These are phyloP conservation scores for Nematolebias whitei DNA, from an alignment of 2,113 vertebrate genomes.

Conservation along the genomic window DNA sequence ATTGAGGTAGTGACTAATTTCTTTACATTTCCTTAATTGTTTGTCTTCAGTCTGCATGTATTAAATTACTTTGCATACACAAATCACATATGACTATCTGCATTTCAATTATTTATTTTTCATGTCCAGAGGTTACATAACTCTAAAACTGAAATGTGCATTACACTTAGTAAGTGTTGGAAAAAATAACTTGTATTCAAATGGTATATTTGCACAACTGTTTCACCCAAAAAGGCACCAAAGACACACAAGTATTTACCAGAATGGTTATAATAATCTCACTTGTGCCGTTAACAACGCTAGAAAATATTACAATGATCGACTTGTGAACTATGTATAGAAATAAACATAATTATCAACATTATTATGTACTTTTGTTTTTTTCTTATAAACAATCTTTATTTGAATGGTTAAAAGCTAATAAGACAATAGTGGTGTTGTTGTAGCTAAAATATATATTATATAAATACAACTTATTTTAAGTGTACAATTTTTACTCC, in stretches of 20 bases:
- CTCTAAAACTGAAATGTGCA: slow-evolving; percentile 69
- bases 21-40: too few relatives aligned
- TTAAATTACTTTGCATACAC: neutral
- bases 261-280: slow-evolving; percentile 21
- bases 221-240: slow-evolving; percentile 76
- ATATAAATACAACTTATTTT: slow-evolving; percentile 77
- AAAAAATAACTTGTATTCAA: slow-evolving; percentile 60
- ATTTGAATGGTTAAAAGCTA: slow-evolving; percentile 71
- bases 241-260: slow-evolving; percentile 56
- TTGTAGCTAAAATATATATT: slow-evolving; percentile 80
- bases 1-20: too few relatives aligned
- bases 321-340: slow-evolving; percentile 21
- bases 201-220: slow-evolving; percentile 67
- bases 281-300: slow-evolving; percentile 43
- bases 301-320: slow-evolving; percentile 18
- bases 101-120: slow-evolving; percentile 42
- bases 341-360: slow-evolving; percentile 37
- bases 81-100: neutral
- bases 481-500: slow-evolving; percentile 54
- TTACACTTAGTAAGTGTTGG: slow-evolving; percentile 72
- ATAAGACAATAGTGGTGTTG: slow-evolving; percentile 83
- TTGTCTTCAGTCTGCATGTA: neutral
- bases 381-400: slow-evolving; percentile 59
- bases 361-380: slow-evolving; percentile 40
- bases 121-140: slow-evolving; percentile 53